Base-by-base conservation (phyloP, 2,113 vertebrate species). In the Tapirus terrestris region DNA sequence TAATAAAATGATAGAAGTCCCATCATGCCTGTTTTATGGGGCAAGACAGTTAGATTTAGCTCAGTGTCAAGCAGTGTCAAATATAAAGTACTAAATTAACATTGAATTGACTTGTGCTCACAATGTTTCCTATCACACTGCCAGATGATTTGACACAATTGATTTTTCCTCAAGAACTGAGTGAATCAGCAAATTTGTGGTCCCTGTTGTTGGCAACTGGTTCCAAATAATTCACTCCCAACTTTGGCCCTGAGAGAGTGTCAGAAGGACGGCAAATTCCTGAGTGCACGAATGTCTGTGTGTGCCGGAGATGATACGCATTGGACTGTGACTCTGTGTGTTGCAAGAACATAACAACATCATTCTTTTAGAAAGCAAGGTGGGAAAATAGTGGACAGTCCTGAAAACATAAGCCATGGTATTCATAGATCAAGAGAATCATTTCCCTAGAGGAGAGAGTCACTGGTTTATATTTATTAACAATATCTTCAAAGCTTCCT, bases 101-200 rank as follows among this genome's bases (percentile, higher is more conserved):
- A 92, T 33, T 10, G 20, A 93, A 80, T 90, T 83, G 93, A 97
- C 94, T 96, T 92, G 43, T 81, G 48, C 73, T 72, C 36, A 51
- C 60, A 43, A 2, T 45, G 92, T 29, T 97, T 96, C 96, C 68
- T 11, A 75, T 53, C 67, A 61, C 25, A 58, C 6, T 25, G 58
- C 68, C 89, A 87, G 95, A 93, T 61, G 89, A 97, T 87, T 72
- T 92, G 94, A 96, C 94, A 98, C 43, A 70, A 98, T 90, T 51
- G 93, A 97, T 97, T 95, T 95, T 94, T 72, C 94, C 63, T 89
- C 91, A 94, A 89, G 73, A 97, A 79, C 20, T 60, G 60, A 92
- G 56, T n/a, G 89, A 84, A 80, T 96, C 96, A 90, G 95, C 97
- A 95, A 61, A 75, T 84, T 58, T 76, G 43, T 65, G 70, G 63